A percentile compares a stretch with the other conserved stretches of the same genome.
These are phyloP conservation scores for Phalacrocorax pelagicus DNA, from an alignment of 2,113 vertebrate genomes.

Conservation along the genomic window DNA sequence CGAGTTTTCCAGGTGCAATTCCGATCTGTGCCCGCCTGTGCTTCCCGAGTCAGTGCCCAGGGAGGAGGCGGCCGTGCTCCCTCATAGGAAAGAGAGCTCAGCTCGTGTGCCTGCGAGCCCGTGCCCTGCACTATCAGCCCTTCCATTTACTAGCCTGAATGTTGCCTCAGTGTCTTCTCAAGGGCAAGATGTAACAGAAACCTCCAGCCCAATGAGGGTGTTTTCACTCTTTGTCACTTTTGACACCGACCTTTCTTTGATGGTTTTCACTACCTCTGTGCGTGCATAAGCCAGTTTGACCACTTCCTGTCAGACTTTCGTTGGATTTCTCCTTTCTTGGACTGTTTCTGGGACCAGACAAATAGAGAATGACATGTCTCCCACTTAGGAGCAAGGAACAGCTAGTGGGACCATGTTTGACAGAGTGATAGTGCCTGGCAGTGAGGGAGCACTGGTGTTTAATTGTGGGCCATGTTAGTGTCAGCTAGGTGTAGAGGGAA, in stretches of 20 bases:
- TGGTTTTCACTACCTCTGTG: not conserved
- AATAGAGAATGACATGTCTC: not conserved
- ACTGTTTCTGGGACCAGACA: not conserved
- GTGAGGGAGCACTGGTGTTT: not conserved
- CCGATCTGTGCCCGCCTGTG: not conserved
- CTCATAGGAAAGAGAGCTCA: not conserved
- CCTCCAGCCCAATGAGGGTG: not conserved
- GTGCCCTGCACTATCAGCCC: not conserved
- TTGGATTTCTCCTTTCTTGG: not conserved
- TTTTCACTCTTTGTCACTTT: not conserved
- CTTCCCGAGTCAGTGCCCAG: fast-evolving
- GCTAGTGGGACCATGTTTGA: not conserved
- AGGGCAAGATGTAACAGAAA: not conserved
- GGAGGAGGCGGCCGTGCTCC: fast-evolving
- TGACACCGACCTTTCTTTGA: not conserved
- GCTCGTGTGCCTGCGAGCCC: fast-evolving
- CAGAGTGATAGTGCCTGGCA: not conserved
- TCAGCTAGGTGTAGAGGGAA: conserved; percentile 42
- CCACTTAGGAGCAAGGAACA: not conserved
- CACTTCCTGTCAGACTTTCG: not conserved
- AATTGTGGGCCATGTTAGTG: not conserved
- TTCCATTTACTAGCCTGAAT: not conserved
- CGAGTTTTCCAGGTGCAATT: not conserved
- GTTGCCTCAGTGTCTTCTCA: fast-evolving
- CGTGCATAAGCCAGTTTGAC: not conserved